phyloP scores from a whole-genome alignment of 2,888 invertebrate species.

The Sthenelais limicola region DNA sequence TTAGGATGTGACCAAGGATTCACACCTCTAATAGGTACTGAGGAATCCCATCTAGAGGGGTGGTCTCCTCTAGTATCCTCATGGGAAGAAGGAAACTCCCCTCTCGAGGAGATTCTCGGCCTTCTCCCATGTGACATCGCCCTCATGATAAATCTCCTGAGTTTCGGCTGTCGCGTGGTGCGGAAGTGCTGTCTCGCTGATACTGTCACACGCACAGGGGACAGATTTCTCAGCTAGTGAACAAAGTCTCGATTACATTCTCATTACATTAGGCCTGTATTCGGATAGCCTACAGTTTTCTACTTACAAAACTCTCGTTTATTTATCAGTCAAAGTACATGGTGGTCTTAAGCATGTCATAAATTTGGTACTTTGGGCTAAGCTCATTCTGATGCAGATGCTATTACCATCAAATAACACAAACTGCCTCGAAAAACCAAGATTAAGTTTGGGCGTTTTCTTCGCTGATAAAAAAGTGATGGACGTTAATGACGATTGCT shows the following conservation, averaged over 20 bases:
- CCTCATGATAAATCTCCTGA: slow-evolving; percentile 26
- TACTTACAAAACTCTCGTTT: slow-evolving; percentile 15
- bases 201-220: background rate
- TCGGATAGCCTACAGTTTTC: background rate
- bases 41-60: too few species aligned
- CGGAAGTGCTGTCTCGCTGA: slow-evolving; percentile 22
- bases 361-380: slow-evolving; percentile 22
- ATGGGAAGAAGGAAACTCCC: background rate
- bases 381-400: slow-evolving; percentile 10
- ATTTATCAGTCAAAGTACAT: slow-evolving; percentile 14
- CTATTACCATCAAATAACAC: too few species aligned
- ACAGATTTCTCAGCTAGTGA: slow-evolving; percentile 31
- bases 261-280: slow-evolving; percentile 29
- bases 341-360: slow-evolving; percentile 33
- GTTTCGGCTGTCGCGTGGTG: slow-evolving; percentile 12
- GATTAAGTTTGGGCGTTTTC: too few species aligned
- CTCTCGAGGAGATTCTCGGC: background rate
- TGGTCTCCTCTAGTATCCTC: too few species aligned
- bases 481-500: too few species aligned
- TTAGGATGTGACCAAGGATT: too few species aligned
- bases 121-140: background rate
- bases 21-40: too few species aligned
- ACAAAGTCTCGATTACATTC: slow-evolving; percentile 24
- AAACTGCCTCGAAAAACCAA: too few species aligned
- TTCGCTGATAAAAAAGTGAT: too few species aligned